These are phyloP conservation scores for Lymantria dispar DNA, from an alignment of 2,888 invertebrate species.

Conservation along the genomic window DNA sequence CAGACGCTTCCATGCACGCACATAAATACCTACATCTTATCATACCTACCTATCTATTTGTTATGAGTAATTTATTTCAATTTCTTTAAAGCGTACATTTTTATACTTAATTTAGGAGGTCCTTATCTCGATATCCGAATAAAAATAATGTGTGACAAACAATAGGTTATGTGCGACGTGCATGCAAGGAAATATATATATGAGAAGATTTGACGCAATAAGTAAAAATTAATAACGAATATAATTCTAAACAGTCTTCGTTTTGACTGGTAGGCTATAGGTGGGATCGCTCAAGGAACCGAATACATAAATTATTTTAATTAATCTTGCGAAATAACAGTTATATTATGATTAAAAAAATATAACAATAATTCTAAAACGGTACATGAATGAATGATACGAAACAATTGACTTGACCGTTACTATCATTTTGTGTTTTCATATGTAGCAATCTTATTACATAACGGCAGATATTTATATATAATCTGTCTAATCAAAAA, in stretches of 20 bases:
- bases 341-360: conserved; percentile 18
- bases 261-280: conserved; percentile 74
- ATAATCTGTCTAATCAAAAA: background rate
- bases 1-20: conserved; percentile 59
- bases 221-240: conserved; percentile 71
- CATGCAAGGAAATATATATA: conserved; percentile 59
- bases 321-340: conserved; percentile 21
- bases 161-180: conserved; percentile 56
- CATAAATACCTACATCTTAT: conserved; percentile 70
- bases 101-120: conserved; percentile 78
- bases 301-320: conserved; percentile 35
- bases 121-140: conserved; percentile 67
- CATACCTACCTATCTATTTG: conserved; percentile 76
- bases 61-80: conserved; percentile 74
- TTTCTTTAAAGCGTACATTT: conserved; percentile 82
- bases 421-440: conserved; percentile 36
- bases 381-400: conserved; percentile 28
- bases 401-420: conserved; percentile 56
- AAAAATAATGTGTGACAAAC: conserved; percentile 50
- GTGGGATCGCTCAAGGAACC: conserved; percentile 72
- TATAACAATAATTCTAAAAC: conserved; percentile 16
- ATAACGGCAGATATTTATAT: background rate
- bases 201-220: conserved; percentile 56
- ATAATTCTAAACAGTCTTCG: conserved; percentile 77
- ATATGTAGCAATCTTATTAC: background rate